Conservation (phyloP, 37 sponge, comb jelly and placozoan species). For the Axinella damicornis region DNA sequence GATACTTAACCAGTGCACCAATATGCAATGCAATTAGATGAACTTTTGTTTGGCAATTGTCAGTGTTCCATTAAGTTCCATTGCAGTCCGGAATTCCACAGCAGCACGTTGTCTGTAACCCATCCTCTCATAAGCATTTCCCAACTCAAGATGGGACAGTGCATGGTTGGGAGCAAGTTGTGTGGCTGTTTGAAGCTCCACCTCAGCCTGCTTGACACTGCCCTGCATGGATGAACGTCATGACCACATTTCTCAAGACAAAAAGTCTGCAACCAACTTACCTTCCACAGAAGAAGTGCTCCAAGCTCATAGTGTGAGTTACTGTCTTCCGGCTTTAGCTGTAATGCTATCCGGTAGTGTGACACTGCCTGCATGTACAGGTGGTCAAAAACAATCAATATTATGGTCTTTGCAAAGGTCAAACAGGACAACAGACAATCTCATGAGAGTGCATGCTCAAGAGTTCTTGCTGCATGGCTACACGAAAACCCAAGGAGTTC, state of each 20-base stretch:
- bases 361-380: slow-evolving; percentile 15
- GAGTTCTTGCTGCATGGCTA: too few species aligned
- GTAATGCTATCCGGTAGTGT: slow-evolving; percentile 25
- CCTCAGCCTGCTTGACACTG: slow-evolving; percentile 12
- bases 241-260: too few species aligned
- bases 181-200: slow-evolving; percentile 18
- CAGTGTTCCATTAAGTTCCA: slow-evolving; percentile 6
- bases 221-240: not conserved
- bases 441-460: too few species aligned
- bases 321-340: not conserved
- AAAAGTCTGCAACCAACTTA: not conserved
- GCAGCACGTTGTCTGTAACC: not conserved
- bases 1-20: too few species aligned
- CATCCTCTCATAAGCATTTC: not conserved
- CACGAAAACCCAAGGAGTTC: too few species aligned
- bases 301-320: slow-evolving; percentile 9
- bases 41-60: slow-evolving; percentile 6
- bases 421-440: too few species aligned
- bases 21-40: too few species aligned
- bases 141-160: slow-evolving; percentile 21
- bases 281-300: slow-evolving; percentile 5
- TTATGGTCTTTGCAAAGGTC: too few species aligned
- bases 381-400: too few species aligned
- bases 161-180: slow-evolving; percentile 13
- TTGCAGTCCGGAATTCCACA: not conserved